phyloP scores from a whole-genome alignment of 2,113 vertebrate genomes.

The Syngnathoides biaculeatus region DNA sequence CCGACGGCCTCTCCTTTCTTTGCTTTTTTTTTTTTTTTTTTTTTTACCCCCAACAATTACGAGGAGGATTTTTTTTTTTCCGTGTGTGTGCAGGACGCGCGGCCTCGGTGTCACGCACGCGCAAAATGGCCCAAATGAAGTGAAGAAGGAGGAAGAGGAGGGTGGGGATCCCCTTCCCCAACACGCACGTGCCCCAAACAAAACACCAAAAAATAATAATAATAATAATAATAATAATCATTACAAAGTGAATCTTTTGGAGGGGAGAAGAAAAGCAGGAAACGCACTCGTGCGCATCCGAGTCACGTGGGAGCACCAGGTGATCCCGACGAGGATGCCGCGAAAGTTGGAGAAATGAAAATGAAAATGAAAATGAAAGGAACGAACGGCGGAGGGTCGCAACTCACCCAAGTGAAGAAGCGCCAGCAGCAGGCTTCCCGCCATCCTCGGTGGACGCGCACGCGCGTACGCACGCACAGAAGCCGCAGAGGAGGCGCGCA shows the following conservation, averaged over 20 bases:
- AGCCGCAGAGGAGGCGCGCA: constrained; percentile 36
- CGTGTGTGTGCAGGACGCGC: no score
- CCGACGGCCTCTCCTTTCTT: neutral
- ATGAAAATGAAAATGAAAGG: no score
- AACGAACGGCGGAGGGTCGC: neutral
- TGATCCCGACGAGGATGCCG: no score
- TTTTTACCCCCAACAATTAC: no score
- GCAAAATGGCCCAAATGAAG: constrained; percentile 22
- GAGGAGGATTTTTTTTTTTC: no score
- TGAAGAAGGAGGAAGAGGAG: neutral
- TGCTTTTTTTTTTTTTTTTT: neutral
- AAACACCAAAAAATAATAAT: no score
- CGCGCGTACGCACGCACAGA: constrained; percentile 10
- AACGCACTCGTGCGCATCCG: neutral
- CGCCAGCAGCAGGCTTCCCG: constrained; percentile 85
- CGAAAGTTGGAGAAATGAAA: no score
- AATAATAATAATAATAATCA: no score
- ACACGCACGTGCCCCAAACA: no score
- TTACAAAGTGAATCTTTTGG: no score
- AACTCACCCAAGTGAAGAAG: constrained; percentile 8
- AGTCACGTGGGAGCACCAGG: neutral
- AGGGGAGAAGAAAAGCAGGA: neutral
- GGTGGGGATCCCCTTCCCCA: constrained; percentile 43
- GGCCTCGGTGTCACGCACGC: neutral
- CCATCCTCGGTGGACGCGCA: constrained; percentile 83